These are phyloP conservation scores for Sisor rabdophorus DNA, from an alignment of 2,113 vertebrate species.

Conservation along the genomic window DNA sequence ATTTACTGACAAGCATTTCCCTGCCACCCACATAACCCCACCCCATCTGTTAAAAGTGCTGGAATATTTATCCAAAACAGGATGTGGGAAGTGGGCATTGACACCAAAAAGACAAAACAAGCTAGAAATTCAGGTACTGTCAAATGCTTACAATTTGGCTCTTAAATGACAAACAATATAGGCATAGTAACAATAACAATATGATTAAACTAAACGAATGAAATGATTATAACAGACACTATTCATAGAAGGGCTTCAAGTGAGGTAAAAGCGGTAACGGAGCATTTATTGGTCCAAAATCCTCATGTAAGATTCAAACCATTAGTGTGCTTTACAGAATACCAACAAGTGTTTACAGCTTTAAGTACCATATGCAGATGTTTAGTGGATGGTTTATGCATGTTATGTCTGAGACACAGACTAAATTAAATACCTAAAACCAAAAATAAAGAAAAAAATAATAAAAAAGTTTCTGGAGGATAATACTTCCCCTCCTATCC, in stretches of 20 bases:
- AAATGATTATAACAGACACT: not conserved
- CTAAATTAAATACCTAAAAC: not conserved
- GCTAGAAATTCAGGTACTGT: not conserved
- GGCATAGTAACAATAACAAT: not conserved
- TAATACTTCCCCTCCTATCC: conserved; percentile 32
- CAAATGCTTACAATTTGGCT: not conserved
- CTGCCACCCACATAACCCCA: not conserved
- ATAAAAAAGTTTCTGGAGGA: conserved; percentile 20
- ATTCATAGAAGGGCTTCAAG: not conserved
- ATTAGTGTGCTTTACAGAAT: too few species aligned
- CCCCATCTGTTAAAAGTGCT: conserved; percentile 1
- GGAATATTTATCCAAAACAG: not conserved
- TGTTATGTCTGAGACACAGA: too few species aligned
- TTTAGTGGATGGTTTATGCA: too few species aligned
- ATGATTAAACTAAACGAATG: too few species aligned
- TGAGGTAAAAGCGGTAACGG: too few species aligned
- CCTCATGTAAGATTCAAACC: too few species aligned
- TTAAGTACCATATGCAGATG: too few species aligned
- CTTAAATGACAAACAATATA: not conserved
- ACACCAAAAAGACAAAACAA: not conserved
- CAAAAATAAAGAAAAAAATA: not conserved
- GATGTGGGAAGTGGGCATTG: not conserved
- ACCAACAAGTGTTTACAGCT: too few species aligned
- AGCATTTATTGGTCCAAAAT: too few species aligned
- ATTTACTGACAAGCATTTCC: not conserved